Evolutionary conservation across 2,888 invertebrate genomes (phyloP).

Genomic region (Stegophylla sp.): DNA sequence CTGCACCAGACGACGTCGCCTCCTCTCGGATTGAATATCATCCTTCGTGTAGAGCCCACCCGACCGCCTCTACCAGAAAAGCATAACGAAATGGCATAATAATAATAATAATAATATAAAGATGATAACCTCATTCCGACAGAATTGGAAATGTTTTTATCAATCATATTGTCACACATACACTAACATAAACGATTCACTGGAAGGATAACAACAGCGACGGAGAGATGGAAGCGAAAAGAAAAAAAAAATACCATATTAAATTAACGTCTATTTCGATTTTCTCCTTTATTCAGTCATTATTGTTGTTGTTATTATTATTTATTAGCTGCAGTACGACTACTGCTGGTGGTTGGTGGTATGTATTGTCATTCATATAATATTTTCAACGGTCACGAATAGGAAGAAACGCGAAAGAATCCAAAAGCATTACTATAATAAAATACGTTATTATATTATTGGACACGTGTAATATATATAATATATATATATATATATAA

Average conservation of each 20-base stretch:
- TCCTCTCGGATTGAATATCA: background rate
- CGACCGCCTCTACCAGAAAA: conserved; percentile 6
- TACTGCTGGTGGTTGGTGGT: too few species aligned
- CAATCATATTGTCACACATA: conserved; percentile 2
- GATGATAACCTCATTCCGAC: conserved; percentile 29
- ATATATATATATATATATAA: too few species aligned
- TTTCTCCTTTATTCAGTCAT: conserved; percentile 41
- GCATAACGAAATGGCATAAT: conserved; percentile 35
- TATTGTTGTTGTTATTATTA: conserved; percentile 37
- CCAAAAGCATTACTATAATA: conserved; percentile 52
- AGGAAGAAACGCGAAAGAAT: conserved; percentile 55
- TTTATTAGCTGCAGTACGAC: background rate
- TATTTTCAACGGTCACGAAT: conserved; percentile 57
- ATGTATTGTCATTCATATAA: conserved; percentile 48
- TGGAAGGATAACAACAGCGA: background rate
- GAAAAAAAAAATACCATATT: conserved; percentile 31
- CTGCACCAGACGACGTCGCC: background rate
- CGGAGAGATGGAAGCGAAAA: conserved; percentile 5
- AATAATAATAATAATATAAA: conserved; percentile 21
- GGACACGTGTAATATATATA: conserved; percentile 53
- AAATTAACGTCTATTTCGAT: conserved; percentile 48
- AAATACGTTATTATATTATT: conserved; percentile 47
- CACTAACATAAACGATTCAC: background rate
- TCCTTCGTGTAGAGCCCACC: background rate
- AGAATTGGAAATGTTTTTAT: conserved; percentile 48